phyloP scores from a whole-genome alignment of 2,888 invertebrate species.

The Drosophila leonis region DNA sequence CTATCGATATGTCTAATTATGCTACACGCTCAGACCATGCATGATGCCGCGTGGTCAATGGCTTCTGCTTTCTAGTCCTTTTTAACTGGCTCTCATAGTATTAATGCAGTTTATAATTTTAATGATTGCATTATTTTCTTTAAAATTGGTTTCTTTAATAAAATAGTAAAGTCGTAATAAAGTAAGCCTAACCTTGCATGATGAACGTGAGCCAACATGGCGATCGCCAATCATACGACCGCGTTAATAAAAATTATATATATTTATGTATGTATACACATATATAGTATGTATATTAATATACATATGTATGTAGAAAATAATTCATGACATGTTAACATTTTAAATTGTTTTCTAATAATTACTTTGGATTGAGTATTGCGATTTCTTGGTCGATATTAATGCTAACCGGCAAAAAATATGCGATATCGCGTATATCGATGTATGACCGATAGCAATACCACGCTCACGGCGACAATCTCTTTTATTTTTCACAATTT shows the following conservation, averaged over 20 bases:
- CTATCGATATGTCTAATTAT: constrained; percentile 49
- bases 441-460: constrained; percentile 37
- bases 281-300: neutral
- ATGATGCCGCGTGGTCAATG: constrained; percentile 34
- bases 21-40: constrained; percentile 40
- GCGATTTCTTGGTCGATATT: constrained; percentile 27
- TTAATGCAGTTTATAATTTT: neutral
- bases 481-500: constrained; percentile 60
- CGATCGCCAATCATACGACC: neutral
- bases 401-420: constrained; percentile 27
- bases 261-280: neutral
- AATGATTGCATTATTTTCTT: neutral
- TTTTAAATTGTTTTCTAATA: neutral
- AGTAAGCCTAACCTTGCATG: constrained; percentile 18
- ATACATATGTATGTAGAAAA: neutral
- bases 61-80: neutral
- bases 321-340: neutral
- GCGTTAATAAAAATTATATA: neutral
- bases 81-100: no score
- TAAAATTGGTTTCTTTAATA: no score
- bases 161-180: neutral
- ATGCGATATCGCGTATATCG: constrained; percentile 35
- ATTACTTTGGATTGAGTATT: neutral
- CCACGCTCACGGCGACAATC: constrained; percentile 47
- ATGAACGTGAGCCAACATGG: constrained; percentile 17